Evolutionary conservation across 2,797 vertebrate genomes (phyloP), one percentile per base, ranked within the genome.

Genomic region (Tapirus indicus): DNA sequence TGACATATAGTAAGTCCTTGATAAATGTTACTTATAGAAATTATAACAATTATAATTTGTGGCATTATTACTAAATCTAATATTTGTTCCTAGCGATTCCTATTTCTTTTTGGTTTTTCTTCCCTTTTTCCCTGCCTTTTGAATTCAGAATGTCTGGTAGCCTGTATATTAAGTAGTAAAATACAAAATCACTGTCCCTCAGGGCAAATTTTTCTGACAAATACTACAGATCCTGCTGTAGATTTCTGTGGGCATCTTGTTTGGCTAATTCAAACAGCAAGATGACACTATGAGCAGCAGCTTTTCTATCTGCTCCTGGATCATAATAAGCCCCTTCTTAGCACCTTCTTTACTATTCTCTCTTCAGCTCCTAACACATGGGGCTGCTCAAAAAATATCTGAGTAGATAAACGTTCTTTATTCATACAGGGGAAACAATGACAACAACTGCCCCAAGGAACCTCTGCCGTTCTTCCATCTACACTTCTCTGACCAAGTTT

Each of bases 251-350:
- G 58, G 29, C 27, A 25, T 69, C 68, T 95, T 71, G 60, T 62
- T 74, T 93, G 29, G 23, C 62, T 89, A 75, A 78, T 86, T 96
- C 56, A 62, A 52, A 80, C 23, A 41, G 35, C 88, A 32, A 91
- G 47, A 7, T 29, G 80, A 56, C 41, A 94, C 49, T 64, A 71
- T 47, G 68, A 68, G 62, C 17, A 72, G 12, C 21, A 41, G 10
- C 41, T 58, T 84, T 49, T 89, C 79, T 95, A 20, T 32, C 21
- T 60, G 32, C 38, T 77, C 49, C 49, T 35, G 35, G 18, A 82
- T 17, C 87, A 29, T 49, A 75, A 29, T 49, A 75, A 60, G 12
- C 14, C 14, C 7, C 29, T 2, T 38, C 23, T 94, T 66, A 64
- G 20, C 1, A 17, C 41, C 32, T 82, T 96, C 52, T 66, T 80